These are phyloP conservation scores for Synergus gifuensis DNA, from an alignment of 2,888 invertebrate genomes.

Conservation along the genomic window DNA sequence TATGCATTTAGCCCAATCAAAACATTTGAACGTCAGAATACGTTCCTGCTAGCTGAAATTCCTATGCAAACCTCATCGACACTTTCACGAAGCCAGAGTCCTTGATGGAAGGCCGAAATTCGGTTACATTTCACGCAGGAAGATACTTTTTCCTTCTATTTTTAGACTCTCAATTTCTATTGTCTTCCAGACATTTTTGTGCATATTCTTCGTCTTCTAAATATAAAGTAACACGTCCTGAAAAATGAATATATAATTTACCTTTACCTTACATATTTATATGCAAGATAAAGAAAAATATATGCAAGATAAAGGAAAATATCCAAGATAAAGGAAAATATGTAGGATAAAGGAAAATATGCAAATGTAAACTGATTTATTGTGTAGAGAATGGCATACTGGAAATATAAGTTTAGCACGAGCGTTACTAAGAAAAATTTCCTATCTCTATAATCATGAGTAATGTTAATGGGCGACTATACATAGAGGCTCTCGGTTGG, in stretches of 20 bases:
- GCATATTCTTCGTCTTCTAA: too few species aligned
- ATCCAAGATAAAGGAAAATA: too few species aligned
- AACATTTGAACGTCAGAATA: slow-evolving; percentile 65
- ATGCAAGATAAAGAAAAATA: too few species aligned
- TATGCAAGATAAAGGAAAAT: too few species aligned
- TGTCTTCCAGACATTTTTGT: neutral
- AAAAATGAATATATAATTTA: too few species aligned
- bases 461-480: slow-evolving; percentile 63
- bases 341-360: neutral
- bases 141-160: neutral
- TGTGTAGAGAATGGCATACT: neutral
- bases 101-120: slow-evolving; percentile 11
- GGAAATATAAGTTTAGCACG: slow-evolving; percentile 15
- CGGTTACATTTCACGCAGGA: neutral
- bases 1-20: slow-evolving; percentile 67
- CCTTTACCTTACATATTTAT: too few species aligned
- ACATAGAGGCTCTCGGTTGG: slow-evolving; percentile 60
- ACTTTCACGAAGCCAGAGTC: slow-evolving; percentile 25
- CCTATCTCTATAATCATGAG: slow-evolving; percentile 82
- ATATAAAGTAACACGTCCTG: too few species aligned
- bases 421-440: slow-evolving; percentile 78
- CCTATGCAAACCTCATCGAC: slow-evolving; percentile 35
- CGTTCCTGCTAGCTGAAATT: slow-evolving; percentile 57
- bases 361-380: neutral
- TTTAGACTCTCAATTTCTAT: neutral